Conservation (phyloP, 2,113 vertebrate genomes). For the Caranx ignobilis region DNA sequence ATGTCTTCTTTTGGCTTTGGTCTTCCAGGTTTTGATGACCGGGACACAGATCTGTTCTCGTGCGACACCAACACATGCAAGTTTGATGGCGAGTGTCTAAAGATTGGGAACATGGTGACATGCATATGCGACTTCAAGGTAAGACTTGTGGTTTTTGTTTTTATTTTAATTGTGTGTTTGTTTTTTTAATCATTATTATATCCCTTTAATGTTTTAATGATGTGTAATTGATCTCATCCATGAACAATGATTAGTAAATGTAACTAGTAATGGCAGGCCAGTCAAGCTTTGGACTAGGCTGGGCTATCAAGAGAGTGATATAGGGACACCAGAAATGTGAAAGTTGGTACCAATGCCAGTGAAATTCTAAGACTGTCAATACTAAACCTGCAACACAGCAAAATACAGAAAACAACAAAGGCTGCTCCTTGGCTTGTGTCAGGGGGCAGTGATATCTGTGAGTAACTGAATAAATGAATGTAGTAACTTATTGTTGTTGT, state of each 20-base stretch:
- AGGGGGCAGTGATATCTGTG: too few relatives aligned
- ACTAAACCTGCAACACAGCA: too few relatives aligned
- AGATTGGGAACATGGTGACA: slow-evolving; percentile 98
- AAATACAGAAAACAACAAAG: too few relatives aligned
- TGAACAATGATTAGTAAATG: not conserved
- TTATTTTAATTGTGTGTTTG: not conserved
- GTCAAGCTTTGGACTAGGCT: not conserved
- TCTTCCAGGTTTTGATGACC: slow-evolving; percentile 94
- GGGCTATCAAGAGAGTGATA: not conserved
- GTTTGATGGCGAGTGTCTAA: slow-evolving; percentile 98
- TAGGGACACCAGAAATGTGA: too few relatives aligned
- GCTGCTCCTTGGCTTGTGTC: too few relatives aligned
- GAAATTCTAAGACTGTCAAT: too few relatives aligned
- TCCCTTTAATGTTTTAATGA: not conserved
- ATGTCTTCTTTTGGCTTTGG: slow-evolving; percentile 79
- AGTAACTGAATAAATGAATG: too few relatives aligned
- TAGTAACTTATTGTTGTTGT: too few relatives aligned
- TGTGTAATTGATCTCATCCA: not conserved
- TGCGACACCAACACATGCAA: slow-evolving; percentile 99
- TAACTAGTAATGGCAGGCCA: not conserved
- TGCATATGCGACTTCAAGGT: slow-evolving; percentile 99
- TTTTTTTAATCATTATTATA: not conserved
- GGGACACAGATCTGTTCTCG: slow-evolving; percentile 98
- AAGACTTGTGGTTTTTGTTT: slow-evolving; percentile 73
- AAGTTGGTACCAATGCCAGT: too few relatives aligned